phyloP scores from a whole-genome alignment of 2,888 invertebrate species.

The Lamproptera curius region DNA sequence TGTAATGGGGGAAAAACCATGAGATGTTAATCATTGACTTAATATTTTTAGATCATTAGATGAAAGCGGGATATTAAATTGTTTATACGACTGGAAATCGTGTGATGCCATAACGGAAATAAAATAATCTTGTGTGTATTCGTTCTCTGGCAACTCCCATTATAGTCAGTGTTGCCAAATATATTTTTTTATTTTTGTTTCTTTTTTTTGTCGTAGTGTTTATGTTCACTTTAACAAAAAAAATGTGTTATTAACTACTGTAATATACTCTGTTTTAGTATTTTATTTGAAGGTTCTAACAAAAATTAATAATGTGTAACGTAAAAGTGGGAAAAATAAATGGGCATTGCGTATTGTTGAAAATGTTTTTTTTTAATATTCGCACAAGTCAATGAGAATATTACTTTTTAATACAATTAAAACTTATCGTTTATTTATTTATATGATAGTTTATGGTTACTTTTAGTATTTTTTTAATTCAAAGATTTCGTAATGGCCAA shows the following conservation, averaged over 20 bases:
- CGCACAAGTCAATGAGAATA: constrained; percentile 14
- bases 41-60: constrained; percentile 2
- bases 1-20: too few relatives aligned
- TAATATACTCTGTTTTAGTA: constrained; percentile 15
- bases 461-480: too few relatives aligned
- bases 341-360: constrained; percentile 2
- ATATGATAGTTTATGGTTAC: background rate
- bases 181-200: constrained; percentile 3
- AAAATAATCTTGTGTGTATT: background rate
- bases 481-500: too few relatives aligned
- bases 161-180: constrained; percentile 22
- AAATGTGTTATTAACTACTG: constrained; percentile 1
- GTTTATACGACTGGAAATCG: constrained; percentile 3
- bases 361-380: background rate
- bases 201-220: constrained; percentile 3
- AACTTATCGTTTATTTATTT: constrained; percentile 13
- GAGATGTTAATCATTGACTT: constrained; percentile 15
- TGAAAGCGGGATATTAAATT: background rate
- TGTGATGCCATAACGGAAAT: constrained; percentile 15
- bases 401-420: constrained; percentile 8
- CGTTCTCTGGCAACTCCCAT: constrained; percentile 17
- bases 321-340: background rate
- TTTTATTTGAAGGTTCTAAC: too few relatives aligned
- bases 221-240: constrained; percentile 4
- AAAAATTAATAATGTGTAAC: too few relatives aligned